These are phyloP conservation scores for Neotragus moschatus DNA, from an alignment of 2,113 vertebrate genomes.

Conservation along the genomic window DNA sequence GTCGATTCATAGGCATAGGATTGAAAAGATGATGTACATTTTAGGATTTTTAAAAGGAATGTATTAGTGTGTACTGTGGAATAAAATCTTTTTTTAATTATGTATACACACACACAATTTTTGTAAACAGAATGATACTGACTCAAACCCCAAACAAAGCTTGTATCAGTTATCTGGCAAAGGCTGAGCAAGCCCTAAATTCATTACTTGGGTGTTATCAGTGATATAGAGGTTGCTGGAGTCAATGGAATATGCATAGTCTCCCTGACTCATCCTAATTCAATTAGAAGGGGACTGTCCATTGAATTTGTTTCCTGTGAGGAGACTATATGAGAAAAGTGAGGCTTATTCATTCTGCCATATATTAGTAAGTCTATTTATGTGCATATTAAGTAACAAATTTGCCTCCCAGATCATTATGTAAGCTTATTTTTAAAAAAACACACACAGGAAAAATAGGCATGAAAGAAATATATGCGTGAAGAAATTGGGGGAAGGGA, in stretches of 20 bases:
- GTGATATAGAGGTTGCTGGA: neutral
- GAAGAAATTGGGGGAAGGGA: neutral
- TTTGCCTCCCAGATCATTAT: constrained; percentile 21
- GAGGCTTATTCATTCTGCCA: constrained; percentile 53
- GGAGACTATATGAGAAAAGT: constrained; percentile 61
- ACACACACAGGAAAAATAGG: neutral
- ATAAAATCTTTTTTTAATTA: neutral
- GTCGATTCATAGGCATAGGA: neutral
- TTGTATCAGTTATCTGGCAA: neutral
- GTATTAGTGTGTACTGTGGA: neutral
- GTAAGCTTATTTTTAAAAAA: neutral
- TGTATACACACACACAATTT: neutral
- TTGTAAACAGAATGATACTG: neutral
- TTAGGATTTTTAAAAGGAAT: neutral
- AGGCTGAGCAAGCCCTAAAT: neutral
- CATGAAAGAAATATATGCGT: neutral
- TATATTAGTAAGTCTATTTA: constrained; percentile 67
- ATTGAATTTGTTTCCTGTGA: constrained; percentile 57
- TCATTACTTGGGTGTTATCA: neutral
- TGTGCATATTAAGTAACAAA: constrained; percentile 48
- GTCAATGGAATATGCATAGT: neutral
- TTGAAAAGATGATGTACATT: neutral
- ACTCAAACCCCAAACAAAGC: constrained; percentile 4
- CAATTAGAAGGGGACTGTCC: constrained; percentile 8
- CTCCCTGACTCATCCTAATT: constrained; percentile 42